These are phyloP conservation scores for Drosophila neocordata DNA, from an alignment of 1,140 invertebrate species.

Conservation along the genomic window DNA sequence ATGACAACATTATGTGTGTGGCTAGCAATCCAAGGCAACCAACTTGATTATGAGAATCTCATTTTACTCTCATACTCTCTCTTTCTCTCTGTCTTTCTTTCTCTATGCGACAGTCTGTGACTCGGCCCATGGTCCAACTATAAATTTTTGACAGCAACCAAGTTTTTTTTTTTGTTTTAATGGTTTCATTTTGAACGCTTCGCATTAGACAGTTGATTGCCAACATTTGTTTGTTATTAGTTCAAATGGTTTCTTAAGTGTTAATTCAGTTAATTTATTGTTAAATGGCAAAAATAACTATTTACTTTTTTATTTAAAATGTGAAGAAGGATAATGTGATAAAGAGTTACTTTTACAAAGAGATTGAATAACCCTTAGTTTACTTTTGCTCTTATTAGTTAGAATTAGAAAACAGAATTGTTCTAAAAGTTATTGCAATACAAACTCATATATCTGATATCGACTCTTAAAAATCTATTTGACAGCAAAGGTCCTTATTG, in stretches of 20 bases:
- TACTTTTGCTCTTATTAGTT: no score
- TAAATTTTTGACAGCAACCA: slow-evolving; percentile 46
- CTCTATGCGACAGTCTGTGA: neutral
- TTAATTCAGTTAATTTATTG: neutral
- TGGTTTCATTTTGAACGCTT: slow-evolving; percentile 18
- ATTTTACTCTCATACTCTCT: neutral
- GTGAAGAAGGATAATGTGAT: no score
- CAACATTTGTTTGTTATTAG: slow-evolving; percentile 13
- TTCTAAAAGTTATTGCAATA: no score
- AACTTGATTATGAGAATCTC: slow-evolving; percentile 11
- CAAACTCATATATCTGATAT: no score
- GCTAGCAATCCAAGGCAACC: slow-evolving; percentile 22
- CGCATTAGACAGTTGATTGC: slow-evolving; percentile 24
- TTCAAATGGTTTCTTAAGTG: slow-evolving; percentile 23
- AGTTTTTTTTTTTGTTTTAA: slow-evolving; percentile 35
- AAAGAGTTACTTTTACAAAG: no score
- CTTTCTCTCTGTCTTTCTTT: neutral
- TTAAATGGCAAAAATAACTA: no score
- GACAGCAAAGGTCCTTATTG: no score
- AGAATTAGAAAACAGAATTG: no score
- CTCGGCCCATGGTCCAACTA: slow-evolving; percentile 47
- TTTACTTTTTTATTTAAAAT: no score
- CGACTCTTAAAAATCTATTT: no score
- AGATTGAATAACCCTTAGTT: no score
- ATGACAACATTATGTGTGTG: slow-evolving; percentile 67